Evolutionary conservation across 37 sponge, comb jelly and placozoan genomes (phyloP).

Genomic region (Cladorhizidae sp.): DNA sequence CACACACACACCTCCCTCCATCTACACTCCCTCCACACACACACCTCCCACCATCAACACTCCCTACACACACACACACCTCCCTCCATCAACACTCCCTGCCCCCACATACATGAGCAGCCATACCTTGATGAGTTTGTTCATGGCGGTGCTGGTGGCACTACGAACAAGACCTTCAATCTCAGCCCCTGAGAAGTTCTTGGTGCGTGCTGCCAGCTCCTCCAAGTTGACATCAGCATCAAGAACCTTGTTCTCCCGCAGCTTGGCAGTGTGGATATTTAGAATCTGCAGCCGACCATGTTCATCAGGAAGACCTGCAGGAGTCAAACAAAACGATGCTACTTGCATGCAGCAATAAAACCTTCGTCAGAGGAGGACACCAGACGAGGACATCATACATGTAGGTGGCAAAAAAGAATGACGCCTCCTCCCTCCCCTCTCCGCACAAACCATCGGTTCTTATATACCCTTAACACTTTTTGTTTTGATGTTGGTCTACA

Average conservation of each 20-base stretch:
- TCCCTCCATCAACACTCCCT: background rate
- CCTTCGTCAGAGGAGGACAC: too few species aligned
- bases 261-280: constrained; percentile 87
- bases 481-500: too few species aligned
- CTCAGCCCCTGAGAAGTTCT: constrained; percentile 99
- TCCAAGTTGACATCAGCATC: constrained; percentile 71
- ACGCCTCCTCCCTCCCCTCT: too few species aligned
- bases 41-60: background rate
- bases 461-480: too few species aligned
- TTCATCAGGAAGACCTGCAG: constrained; percentile 86
- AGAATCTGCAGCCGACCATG: constrained; percentile 92
- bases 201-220: constrained; percentile 71
- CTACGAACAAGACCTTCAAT: constrained; percentile 93
- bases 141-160: constrained; percentile 92
- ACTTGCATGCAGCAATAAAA: too few species aligned
- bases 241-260: constrained; percentile 67
- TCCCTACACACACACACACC: background rate
- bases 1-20: too few species aligned
- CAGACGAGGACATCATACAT: too few species aligned
- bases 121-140: constrained; percentile 77
- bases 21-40: too few species aligned
- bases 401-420: too few species aligned
- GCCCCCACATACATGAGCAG: too few species aligned
- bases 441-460: too few species aligned
- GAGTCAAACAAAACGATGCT: background rate